A percentile compares a stretch with the other conserved stretches of the same genome.
phyloP scores from a whole-genome alignment of 2,797 vertebrate species.

The Enteromius radiatus region DNA sequence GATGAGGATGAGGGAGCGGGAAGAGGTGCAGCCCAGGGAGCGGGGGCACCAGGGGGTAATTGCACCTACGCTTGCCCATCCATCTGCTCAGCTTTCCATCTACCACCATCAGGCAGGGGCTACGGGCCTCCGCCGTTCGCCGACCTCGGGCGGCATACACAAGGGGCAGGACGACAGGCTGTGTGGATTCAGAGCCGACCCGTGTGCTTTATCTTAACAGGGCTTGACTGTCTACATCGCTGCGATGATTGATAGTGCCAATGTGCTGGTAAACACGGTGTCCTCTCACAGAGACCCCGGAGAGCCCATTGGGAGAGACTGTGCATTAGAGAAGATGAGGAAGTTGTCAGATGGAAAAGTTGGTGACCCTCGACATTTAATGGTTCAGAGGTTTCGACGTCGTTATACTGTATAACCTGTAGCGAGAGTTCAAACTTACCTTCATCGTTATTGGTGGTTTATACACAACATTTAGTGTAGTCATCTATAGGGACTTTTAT shows the following conservation, averaged over 20 bases:
- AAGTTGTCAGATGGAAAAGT: constrained; percentile 45
- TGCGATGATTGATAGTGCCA: constrained; percentile 64
- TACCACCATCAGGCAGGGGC: constrained; percentile 50
- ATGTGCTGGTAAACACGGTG: constrained; percentile 59
- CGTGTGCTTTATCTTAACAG: constrained; percentile 66
- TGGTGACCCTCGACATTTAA: constrained; percentile 55
- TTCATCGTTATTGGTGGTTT: background rate
- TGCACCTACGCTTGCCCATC: constrained; percentile 64
- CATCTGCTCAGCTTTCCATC: constrained; percentile 59
- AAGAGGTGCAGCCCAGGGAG: constrained; percentile 56
- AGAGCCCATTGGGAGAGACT: constrained; percentile 46
- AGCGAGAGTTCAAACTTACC: constrained; percentile 25
- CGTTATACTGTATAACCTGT: constrained; percentile 45
- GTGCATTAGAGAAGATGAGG: constrained; percentile 54
- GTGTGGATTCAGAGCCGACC: constrained; percentile 50
- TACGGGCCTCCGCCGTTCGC: constrained; percentile 33
- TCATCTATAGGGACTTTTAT: background rate
- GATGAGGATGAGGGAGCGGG: constrained; percentile 57
- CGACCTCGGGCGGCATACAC: constrained; percentile 44
- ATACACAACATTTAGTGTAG: background rate
- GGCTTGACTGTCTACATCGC: constrained; percentile 57
- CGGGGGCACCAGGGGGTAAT: constrained; percentile 62
- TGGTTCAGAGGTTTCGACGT: constrained; percentile 41
- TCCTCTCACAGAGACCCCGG: constrained; percentile 47
- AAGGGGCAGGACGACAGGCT: constrained; percentile 52